phyloP scores from a whole-genome alignment of 2,797 vertebrate species.

The Myiotriccus ornatus region DNA sequence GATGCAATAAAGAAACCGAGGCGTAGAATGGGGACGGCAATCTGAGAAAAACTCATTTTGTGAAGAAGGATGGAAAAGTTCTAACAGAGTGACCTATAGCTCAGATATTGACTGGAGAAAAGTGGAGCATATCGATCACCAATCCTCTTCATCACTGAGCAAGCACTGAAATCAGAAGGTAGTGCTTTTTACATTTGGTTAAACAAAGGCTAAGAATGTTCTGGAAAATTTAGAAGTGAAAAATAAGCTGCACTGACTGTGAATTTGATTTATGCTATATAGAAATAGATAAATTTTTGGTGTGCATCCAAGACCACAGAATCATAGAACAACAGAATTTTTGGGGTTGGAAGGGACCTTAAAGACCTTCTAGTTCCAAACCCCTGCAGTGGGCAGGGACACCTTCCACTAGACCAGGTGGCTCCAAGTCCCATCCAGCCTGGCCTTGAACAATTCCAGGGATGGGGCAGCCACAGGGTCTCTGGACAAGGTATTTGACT shows the following conservation, averaged over 20 bases:
- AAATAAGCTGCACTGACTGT: neutral
- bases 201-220: neutral
- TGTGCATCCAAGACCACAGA: neutral
- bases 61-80: neutral
- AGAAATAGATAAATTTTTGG: neutral
- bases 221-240: neutral
- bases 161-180: neutral
- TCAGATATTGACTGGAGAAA: neutral
- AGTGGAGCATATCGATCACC: neutral
- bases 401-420: neutral
- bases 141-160: neutral
- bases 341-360: neutral
- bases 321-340: neutral
- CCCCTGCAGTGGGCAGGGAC: no score
- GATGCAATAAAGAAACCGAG: neutral
- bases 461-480: neutral
- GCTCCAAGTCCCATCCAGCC: neutral
- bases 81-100: neutral
- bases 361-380: fast-evolving
- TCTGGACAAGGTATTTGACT: neutral
- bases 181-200: neutral
- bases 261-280: neutral
- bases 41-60: neutral
- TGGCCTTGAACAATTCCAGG: neutral
- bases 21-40: neutral